phyloP scores from a whole-genome alignment of 2,797 vertebrate genomes.

The Syndactyla subalaris region DNA sequence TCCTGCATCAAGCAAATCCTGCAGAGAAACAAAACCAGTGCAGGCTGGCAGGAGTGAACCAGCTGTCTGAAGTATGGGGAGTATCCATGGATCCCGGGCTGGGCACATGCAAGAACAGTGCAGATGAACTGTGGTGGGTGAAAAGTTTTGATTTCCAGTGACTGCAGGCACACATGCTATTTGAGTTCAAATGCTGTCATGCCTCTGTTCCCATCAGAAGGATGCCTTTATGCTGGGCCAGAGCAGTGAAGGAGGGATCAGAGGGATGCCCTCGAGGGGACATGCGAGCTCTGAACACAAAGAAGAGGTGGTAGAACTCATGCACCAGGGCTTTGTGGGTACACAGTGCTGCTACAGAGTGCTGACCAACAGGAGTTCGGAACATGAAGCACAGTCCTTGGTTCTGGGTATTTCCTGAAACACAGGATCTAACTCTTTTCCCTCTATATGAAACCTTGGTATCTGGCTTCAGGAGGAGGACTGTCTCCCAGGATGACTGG shows the following conservation, averaged over 20 bases:
- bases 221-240: rapidly evolving
- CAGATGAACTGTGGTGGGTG: neutral
- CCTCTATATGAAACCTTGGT: neutral
- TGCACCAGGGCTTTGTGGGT: neutral
- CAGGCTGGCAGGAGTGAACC: neutral
- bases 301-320: neutral
- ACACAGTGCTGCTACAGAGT: neutral
- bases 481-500: neutral
- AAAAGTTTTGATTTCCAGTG: neutral
- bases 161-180: neutral
- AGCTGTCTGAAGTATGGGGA: neutral
- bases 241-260: neutral
- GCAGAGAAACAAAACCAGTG: neutral
- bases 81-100: neutral
- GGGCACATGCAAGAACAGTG: neutral
- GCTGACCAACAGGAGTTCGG: neutral
- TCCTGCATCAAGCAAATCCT: neutral
- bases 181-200: neutral
- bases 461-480: neutral
- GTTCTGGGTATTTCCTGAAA: neutral
- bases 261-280: neutral
- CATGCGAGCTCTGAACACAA: neutral
- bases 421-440: neutral
- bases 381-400: neutral
- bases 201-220: neutral